Base-by-base conservation (phyloP, 2,888 invertebrate species). In the Amphipoea oculea region DNA sequence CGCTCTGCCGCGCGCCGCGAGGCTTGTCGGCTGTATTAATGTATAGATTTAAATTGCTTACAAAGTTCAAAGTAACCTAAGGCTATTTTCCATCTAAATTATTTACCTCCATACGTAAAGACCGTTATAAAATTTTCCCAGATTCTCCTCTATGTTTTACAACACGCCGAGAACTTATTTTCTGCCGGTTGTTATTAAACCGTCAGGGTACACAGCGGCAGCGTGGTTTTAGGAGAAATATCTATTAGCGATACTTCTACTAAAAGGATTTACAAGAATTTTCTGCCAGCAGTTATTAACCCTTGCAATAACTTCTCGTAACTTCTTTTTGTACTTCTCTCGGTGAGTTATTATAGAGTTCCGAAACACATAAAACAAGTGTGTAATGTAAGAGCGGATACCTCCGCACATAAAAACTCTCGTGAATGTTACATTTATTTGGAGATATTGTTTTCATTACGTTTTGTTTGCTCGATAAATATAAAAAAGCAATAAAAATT, bases 391-490 rank as follows among this genome's bases (percentile, higher is more conserved):
- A 79, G 69, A 83, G 79, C 81, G 83, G 83, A 88, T 89, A 89
- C 81, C 84, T 83, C 76, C 70, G 77, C 71, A 84, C 83, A 89
- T 88, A 88, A 89, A 89, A 88, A 89, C 82, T 72, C 89, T 73
- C 87, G 78, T 73, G 82, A 83, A 77, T 86, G 79, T 83, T 76
- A 86, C 88, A 89, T 89, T 89, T 89, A 86, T 89, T 89, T 86
- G 76, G 82, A 89, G 84, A 89, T 89, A 89, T 90, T 90, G 90
- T 90, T 89, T 89, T 88, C 89, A 89, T 90, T 89, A 88, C 85
- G 79, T 90, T 88, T 88, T 89, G 88, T 90, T 89, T 85, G 80
- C 76, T 81, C 89, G 86, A 85, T 90, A 86, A 85, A 89, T 85
- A 83, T 83, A 85, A 84, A 88, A 89, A 90, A 83, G 86, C 78